Evolutionary conservation across 2,888 invertebrate genomes (phyloP), one percentile per base, ranked within the genome.

Genomic region (Sminthurides aquaticus): DNA sequence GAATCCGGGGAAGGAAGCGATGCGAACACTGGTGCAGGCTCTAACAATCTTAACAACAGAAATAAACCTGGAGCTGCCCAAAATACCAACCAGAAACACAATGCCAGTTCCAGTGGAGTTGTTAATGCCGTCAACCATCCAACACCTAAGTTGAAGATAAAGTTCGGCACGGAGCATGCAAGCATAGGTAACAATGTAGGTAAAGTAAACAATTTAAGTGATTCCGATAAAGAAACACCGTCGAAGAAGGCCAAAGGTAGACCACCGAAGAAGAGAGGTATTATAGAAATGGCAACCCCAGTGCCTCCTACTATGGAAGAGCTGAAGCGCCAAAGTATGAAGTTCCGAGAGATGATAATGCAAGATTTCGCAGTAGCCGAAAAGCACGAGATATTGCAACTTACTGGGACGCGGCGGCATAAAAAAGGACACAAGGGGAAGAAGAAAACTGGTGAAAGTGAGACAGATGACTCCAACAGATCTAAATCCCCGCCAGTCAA

Each of bases 321-420:
- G 76, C 79, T 91, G 58, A 87, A 86, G 69, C 84, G 90, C 1
- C 90, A 91, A 75, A 90, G 88, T 75, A 91, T 92, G 91, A 91
- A 90, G 77, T 92, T 85, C 78, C 83, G 92, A 20, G 85, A 87
- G 69, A 85, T 84, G 82, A 87, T 92, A 2, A 90, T 90, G 88
- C 89, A 89, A 2, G 87, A 88, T 76, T 90, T 91, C 76, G 87
- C 87, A 67, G 86, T 86, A 74, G 84, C 84, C 71, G 87, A 87
- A 72, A 83, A 83, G 71, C 79, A 79, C 20, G 81, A 82, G 57
- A 71, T 69, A 1, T 59, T 69, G n/a, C 66, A 70, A 49, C 57
- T 69, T 20, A 55, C 65, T 5, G 73, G 73, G 26, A 70, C 69
- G 3, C 25, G 73, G 5, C 65, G 69, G n/a, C 65, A 69, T 79